These are phyloP conservation scores for Aphrophora alni DNA, from an alignment of 2,888 invertebrate genomes.

Conservation along the genomic window DNA sequence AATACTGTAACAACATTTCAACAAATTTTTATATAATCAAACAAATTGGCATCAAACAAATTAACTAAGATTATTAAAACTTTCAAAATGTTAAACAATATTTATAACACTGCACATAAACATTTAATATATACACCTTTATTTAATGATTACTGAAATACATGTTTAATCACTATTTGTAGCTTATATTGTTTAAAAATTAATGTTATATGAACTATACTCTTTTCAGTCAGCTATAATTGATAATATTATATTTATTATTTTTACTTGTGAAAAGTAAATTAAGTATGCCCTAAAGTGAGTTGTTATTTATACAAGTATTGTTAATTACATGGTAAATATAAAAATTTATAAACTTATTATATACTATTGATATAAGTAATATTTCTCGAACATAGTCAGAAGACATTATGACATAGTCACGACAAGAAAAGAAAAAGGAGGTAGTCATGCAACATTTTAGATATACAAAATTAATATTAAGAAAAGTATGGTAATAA, in stretches of 20 bases:
- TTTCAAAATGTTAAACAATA: neutral
- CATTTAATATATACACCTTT: neutral
- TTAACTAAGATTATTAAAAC: neutral
- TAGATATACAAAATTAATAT: too few relatives aligned
- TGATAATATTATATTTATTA: neutral
- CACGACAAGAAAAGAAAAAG: too few relatives aligned
- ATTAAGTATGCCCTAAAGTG: neutral
- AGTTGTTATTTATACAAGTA: neutral
- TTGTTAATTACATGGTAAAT: neutral
- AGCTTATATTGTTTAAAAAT: neutral
- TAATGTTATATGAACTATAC: neutral
- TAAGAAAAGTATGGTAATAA: too few relatives aligned
- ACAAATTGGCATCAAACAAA: neutral
- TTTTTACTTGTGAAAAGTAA: slow-evolving; percentile 1
- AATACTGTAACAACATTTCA: neutral
- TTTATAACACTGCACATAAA: neutral
- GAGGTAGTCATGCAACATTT: too few relatives aligned
- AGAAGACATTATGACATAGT: too few relatives aligned
- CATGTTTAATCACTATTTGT: neutral
- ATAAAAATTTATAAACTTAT: neutral
- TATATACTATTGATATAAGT: neutral
- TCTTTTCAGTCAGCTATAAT: neutral
- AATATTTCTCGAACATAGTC: neutral
- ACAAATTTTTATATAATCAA: neutral
- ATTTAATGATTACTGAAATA: neutral